Evolutionary conservation across 2,113 vertebrate species (phyloP), one percentile per base, ranked within the genome.

Genomic region (Lampris incognitus): DNA sequence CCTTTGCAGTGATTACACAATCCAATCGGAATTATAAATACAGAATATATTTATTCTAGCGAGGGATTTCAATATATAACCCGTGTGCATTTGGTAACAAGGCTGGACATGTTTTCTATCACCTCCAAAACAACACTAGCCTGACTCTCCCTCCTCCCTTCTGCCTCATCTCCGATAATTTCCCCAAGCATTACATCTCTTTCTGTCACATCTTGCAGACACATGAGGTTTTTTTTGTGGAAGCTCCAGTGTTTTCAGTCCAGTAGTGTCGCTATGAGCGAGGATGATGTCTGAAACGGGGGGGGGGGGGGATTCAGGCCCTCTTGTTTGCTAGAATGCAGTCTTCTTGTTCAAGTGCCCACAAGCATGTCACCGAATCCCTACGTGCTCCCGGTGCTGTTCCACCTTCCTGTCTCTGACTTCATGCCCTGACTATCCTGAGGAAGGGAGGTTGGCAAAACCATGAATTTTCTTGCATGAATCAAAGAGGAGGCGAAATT

Each of bases 1-100:
- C 24, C 24, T 24, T 24, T 24, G 24, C 24, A 24, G 24, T 24
- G 24, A 24, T 24, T 24, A 24, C 24, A 24, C 24, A 24, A 24
- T 24, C 24, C 24, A 24, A 24, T 24, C 24, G 24, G 24, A 24
- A 24, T 24, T 24, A 24, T 24, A 24, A 24, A 24, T 24, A 24
- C 24, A 24, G 24, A 24, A 24, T 24, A 24, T 24, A 24, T 46
- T 70, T 42, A 66, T 75, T 76, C 69, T 89, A 85, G 86, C 87
- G 89, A 70, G 44, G 51, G 51, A 62, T 85, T 71, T 84, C 66
- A 85, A 88, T 85, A 85, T 86, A 79, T 73, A 89, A 77, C 81
- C 75, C 78, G 87, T 87, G 84, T 83, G 64, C 75, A 84, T 90
- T 87, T 72, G 75, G 74, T 78, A 91, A 92, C 89, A 90, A 88